These are phyloP conservation scores for Gavialis gangeticus DNA, from an alignment of 2,113 vertebrate species.

Conservation along the genomic window DNA sequence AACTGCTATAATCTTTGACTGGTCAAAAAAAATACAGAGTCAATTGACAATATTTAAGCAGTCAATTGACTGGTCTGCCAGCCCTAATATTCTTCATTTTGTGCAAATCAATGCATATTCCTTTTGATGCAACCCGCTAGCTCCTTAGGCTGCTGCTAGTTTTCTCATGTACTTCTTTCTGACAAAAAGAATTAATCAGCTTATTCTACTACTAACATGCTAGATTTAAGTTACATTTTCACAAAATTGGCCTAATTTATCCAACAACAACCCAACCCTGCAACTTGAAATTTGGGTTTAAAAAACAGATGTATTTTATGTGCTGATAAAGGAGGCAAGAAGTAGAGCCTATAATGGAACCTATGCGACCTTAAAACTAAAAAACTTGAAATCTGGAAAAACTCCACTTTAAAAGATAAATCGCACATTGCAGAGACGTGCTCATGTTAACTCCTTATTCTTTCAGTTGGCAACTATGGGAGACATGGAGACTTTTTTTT, in stretches of 20 bases:
- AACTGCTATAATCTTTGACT: too few relatives aligned
- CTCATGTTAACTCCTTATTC: not conserved
- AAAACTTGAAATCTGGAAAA: accelerated
- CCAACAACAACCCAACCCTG: not conserved
- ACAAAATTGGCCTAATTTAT: constrained; percentile 7
- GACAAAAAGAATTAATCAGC: constrained; percentile 29
- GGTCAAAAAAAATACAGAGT: too few relatives aligned
- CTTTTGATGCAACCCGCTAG: constrained; percentile 31
- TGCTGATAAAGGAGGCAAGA: constrained; percentile 18
- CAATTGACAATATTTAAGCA: too few relatives aligned
- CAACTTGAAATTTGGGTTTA: not conserved
- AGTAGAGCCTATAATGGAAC: not conserved
- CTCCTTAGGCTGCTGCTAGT: constrained; percentile 54
- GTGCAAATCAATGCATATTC: not conserved
- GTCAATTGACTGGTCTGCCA: too few relatives aligned
- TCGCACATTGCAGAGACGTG: not conserved
- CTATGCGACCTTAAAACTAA: not conserved
- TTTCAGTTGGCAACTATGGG: not conserved
- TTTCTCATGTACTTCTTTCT: constrained; percentile 1
- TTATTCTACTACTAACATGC: constrained; percentile 62
- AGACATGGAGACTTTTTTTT: not conserved
- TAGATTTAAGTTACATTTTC: constrained; percentile 22
- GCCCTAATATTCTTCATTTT: constrained; percentile 22
- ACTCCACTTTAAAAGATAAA: not conserved
- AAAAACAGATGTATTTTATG: not conserved